phyloP scores from a whole-genome alignment of 2,797 vertebrate genomes.

The Dipus sagitta region DNA sequence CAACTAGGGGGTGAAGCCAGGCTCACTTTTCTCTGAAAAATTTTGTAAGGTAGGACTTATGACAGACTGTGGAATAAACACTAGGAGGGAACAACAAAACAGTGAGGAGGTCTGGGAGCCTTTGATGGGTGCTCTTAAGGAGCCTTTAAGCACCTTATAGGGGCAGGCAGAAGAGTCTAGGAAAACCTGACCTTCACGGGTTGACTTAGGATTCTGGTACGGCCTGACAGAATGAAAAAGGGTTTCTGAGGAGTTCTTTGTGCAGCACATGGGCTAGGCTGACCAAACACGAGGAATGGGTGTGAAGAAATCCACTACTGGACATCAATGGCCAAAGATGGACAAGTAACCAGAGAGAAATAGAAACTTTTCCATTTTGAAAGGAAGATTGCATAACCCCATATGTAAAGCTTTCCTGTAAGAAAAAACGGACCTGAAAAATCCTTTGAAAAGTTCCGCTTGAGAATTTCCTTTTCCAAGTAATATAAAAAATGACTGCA shows the following conservation, averaged over 20 bases:
- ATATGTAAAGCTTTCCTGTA: conserved; percentile 44
- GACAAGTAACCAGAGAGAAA: neutral
- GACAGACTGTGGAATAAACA: neutral
- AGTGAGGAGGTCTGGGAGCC: neutral
- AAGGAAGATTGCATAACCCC: neutral
- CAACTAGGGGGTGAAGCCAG: neutral
- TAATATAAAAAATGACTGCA: conserved; percentile 53
- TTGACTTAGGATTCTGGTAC: neutral
- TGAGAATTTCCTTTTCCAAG: conserved; percentile 50
- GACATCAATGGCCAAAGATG: neutral
- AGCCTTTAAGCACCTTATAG: neutral
- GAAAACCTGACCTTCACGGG: neutral
- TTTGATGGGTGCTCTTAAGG: neutral
- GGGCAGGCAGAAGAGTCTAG: neutral
- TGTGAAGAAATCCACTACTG: neutral
- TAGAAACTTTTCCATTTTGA: conserved; percentile 30
- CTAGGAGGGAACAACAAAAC: neutral
- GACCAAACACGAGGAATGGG: neutral
- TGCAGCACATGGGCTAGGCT: neutral
- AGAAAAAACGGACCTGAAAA: conserved; percentile 53
- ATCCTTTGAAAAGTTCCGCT: conserved; percentile 54
- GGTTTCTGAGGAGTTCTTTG: neutral
- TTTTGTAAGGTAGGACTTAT: neutral
- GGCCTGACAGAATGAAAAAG: neutral
- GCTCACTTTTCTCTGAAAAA: neutral